phyloP scores from a whole-genome alignment of 2,888 invertebrate species.

The Cephus runcator region DNA sequence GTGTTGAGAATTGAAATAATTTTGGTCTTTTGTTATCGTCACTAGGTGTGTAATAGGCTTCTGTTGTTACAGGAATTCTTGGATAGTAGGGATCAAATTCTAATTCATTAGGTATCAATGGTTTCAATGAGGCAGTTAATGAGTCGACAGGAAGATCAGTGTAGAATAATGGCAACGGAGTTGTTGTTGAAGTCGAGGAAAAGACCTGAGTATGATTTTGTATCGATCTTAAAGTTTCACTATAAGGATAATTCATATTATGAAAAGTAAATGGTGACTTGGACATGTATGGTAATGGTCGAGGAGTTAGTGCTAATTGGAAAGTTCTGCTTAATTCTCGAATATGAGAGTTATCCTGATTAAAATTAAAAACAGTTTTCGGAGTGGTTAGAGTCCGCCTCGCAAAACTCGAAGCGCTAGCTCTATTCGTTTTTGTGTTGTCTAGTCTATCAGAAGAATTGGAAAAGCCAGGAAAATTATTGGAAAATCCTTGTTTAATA shows the following conservation, averaged over 20 bases:
- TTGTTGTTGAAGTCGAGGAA: conserved; percentile 9
- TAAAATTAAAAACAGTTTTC: neutral
- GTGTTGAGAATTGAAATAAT: conserved; percentile 16
- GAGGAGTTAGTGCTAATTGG: neutral
- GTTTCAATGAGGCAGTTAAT: conserved; percentile 41
- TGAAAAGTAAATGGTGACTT: conserved; percentile 19
- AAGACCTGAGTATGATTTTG: conserved; percentile 23
- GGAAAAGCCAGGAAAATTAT: neutral
- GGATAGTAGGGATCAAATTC: conserved; percentile 59
- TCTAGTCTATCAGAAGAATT: neutral
- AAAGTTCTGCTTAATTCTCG: neutral
- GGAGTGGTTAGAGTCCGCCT: neutral
- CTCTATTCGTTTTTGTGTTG: neutral
- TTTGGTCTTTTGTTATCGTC: conserved; percentile 25
- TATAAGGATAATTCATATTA: conserved; percentile 42
- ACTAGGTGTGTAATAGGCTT: conserved; percentile 48
- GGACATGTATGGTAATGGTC: neutral
- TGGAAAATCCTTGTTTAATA: neutral
- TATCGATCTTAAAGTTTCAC: conserved; percentile 49
- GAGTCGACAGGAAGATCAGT: conserved; percentile 35
- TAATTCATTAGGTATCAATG: conserved; percentile 42
- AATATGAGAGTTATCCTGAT: neutral
- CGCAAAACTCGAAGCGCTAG: neutral
- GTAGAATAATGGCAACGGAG: conserved; percentile 28
- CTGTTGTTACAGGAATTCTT: conserved; percentile 43